Percentiles rank a stretch among this genome's conserved stretches.
Conservation (phyloP, 2,113 vertebrate species). For the Pachypanchax playfairii region DNA sequence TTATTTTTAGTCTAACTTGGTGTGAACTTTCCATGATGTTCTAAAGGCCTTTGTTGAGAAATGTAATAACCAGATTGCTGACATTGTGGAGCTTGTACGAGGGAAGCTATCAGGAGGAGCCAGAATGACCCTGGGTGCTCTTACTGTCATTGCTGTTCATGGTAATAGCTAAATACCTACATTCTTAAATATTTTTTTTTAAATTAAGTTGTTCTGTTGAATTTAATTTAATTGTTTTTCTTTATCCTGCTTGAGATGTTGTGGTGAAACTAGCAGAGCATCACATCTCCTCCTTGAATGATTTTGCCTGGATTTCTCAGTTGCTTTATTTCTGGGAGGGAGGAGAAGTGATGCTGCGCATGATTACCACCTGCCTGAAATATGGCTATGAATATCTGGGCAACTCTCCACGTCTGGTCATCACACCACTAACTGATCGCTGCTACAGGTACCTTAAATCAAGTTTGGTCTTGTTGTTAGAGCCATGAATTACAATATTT, state of each 20-base stretch:
- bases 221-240: background rate
- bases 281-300: conserved; percentile 81
- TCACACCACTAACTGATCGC: conserved; percentile 92
- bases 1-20: background rate
- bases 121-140: conserved; percentile 88
- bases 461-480: background rate
- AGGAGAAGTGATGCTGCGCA: conserved; percentile 83
- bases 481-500: too few species aligned
- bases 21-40: conserved; percentile 33
- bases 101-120: conserved; percentile 88
- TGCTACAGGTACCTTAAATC: conserved; percentile 85
- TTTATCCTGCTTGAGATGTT: conserved; percentile 87
- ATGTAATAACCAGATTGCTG: conserved; percentile 86
- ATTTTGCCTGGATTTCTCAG: conserved; percentile 95
- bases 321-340: conserved; percentile 90
- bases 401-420: conserved; percentile 89
- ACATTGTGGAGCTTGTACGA: conserved; percentile 90
- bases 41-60: conserved; percentile 85
- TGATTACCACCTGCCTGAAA: conserved; percentile 89
- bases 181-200: background rate
- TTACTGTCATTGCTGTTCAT: conserved; percentile 92
- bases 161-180: conserved; percentile 74
- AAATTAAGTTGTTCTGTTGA: background rate
- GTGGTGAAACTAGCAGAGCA: conserved; percentile 85
- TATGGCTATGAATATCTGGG: conserved; percentile 96